Evolutionary conservation across 2,888 invertebrate species (phyloP).

Genomic region (Callimorpha dominula): DNA sequence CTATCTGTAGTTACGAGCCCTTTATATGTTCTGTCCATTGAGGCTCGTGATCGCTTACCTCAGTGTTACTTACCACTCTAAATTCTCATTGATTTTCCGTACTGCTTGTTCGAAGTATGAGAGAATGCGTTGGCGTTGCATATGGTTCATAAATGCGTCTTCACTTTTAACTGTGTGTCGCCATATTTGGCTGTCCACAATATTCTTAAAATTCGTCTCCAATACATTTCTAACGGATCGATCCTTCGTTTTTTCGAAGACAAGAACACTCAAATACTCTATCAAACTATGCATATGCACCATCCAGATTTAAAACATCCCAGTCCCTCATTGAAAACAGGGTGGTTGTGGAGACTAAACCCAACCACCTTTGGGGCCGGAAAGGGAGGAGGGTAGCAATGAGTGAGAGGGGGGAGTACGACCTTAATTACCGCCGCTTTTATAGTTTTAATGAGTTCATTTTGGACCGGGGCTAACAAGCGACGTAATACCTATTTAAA

Average conservation of each 20-base stretch:
- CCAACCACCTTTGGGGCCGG: constrained; percentile 62
- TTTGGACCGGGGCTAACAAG: constrained; percentile 89
- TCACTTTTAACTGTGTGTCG: no score
- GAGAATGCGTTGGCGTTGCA: no score
- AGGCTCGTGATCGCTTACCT: no score
- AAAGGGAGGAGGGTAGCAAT: constrained; percentile 56
- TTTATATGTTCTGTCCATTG: no score
- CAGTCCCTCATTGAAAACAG: constrained; percentile 50
- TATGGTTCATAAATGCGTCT: no score
- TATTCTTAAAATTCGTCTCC: no score
- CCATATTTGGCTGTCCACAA: no score
- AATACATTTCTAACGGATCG: no score
- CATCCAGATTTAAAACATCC: constrained; percentile 47
- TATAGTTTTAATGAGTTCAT: constrained; percentile 93
- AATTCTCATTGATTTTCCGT: no score
- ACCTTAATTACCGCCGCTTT: constrained; percentile 90
- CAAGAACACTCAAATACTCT: not conserved
- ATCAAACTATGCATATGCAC: not conserved
- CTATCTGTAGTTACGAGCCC: no score
- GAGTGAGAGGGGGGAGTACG: constrained; percentile 65
- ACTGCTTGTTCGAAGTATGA: no score
- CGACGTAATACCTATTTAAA: constrained; percentile 86
- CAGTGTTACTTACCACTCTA: no score
- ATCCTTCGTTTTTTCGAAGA: not conserved
- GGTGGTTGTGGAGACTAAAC: constrained; percentile 65